Conservation (phyloP, 2,113 vertebrate species). For the Colossoma macropomum region DNA sequence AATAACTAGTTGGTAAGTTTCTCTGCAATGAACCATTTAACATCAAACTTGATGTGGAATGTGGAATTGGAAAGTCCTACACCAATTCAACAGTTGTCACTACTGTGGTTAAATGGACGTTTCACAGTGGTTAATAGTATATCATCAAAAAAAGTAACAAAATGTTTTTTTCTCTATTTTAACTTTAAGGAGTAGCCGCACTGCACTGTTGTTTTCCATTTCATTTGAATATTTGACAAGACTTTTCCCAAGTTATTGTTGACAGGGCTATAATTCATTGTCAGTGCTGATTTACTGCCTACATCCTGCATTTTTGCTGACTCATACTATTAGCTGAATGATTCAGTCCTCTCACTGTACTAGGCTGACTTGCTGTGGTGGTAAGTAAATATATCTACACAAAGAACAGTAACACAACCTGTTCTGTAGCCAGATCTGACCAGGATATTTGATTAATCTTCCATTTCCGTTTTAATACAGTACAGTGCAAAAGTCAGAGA, state of each 20-base stretch:
- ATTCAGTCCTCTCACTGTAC: conserved; percentile 15
- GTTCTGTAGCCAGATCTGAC: not conserved
- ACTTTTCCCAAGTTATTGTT: conserved; percentile 27
- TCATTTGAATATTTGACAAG: not conserved
- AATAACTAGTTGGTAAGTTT: too few species aligned
- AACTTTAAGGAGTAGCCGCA: not conserved
- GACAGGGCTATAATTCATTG: conserved; percentile 15
- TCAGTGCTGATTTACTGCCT: conserved; percentile 36
- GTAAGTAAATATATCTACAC: not conserved
- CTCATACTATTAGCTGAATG: conserved; percentile 41
- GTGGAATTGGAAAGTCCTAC: not conserved
- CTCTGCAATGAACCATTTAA: too few species aligned
- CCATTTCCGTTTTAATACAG: not conserved
- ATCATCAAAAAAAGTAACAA: not conserved
- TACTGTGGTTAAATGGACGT: not conserved
- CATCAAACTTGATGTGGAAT: too few species aligned
- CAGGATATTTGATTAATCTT: not conserved
- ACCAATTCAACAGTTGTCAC: not conserved
- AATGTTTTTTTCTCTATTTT: not conserved
- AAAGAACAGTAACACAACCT: not conserved
- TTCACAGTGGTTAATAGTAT: not conserved
- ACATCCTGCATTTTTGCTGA: conserved; percentile 42
- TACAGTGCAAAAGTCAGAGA: too few species aligned
- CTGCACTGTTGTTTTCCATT: not conserved
- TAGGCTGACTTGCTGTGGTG: conserved; percentile 12